Evolutionary conservation across 2,888 invertebrate genomes (phyloP).

Genomic region (Eupithecia inturbata): DNA sequence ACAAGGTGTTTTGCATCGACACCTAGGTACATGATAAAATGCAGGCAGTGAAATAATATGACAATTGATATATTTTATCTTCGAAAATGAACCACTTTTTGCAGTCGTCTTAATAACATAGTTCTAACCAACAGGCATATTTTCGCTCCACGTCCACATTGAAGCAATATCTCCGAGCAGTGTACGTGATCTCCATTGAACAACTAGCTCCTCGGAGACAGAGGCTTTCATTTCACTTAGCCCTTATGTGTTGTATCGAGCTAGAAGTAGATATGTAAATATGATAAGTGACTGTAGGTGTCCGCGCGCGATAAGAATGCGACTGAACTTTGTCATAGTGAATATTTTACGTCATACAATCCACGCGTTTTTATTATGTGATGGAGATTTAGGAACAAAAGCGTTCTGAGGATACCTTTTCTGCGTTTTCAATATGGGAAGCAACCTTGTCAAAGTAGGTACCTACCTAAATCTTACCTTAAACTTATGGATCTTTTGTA

Average conservation of each 20-base stretch:
- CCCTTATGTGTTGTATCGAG: neutral
- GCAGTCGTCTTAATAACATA: neutral
- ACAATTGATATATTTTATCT: no score
- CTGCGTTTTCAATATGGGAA: no score
- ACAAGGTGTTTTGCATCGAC: no score
- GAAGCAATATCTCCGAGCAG: conserved; percentile 19
- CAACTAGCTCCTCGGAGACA: neutral
- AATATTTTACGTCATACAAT: neutral
- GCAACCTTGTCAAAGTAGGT: no score
- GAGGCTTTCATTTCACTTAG: conserved; percentile 17
- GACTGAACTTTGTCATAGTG: neutral
- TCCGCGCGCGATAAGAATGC: neutral
- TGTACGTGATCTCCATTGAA: conserved; percentile 31
- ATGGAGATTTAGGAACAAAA: no score
- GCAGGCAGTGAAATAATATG: no score
- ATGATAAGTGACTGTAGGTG: neutral
- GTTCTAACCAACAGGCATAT: neutral
- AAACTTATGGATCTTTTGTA: no score
- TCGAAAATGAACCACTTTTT: neutral
- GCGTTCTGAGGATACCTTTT: no score
- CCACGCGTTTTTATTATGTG: no score
- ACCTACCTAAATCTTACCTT: no score
- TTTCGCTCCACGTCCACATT: neutral
- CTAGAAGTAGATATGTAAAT: neutral
- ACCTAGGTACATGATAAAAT: no score